Evolutionary conservation across 2,888 invertebrate species (phyloP).

Genomic region (Emmelina monodactyla): DNA sequence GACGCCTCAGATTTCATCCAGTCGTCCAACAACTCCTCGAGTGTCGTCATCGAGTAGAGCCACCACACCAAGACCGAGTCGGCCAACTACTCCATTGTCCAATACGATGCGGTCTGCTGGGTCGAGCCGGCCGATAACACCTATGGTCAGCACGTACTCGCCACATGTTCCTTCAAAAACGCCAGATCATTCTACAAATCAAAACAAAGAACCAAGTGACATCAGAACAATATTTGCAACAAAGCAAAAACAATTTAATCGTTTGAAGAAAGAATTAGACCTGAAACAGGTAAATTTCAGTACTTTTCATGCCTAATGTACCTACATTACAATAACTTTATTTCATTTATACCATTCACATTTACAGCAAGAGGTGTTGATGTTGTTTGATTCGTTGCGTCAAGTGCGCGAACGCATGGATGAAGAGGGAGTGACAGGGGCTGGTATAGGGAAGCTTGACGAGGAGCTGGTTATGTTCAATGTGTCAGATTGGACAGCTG

Average conservation of each 20-base stretch:
- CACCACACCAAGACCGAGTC: constrained; percentile 28
- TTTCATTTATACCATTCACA: too few relatives aligned
- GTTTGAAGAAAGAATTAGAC: constrained; percentile 52
- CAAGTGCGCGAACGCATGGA: constrained; percentile 35
- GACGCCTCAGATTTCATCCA: constrained; percentile 21
- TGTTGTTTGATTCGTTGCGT: constrained; percentile 37
- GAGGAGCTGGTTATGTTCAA: constrained; percentile 46
- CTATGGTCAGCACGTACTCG: too few relatives aligned
- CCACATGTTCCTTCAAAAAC: too few relatives aligned
- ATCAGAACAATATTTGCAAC: constrained; percentile 25
- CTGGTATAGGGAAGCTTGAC: constrained; percentile 25
- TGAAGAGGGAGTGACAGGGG: constrained; percentile 29
- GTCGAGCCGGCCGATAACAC: constrained; percentile 2
- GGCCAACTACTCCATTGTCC: constrained; percentile 31
- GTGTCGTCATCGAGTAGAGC: constrained; percentile 30
- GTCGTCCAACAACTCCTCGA: constrained; percentile 39
- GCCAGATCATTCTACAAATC: too few relatives aligned
- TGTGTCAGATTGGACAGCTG: constrained; percentile 48
- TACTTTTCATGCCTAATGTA: background rate
- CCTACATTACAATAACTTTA: background rate
- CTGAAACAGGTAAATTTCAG: constrained; percentile 39
- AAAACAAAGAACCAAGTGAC: too few relatives aligned
- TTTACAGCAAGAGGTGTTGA: constrained; percentile 42
- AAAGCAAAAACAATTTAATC: constrained; percentile 38
- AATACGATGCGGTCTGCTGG: constrained; percentile 5